Base-by-base conservation (phyloP, 2,797 vertebrate genomes). In the Arvicola amphibius region DNA sequence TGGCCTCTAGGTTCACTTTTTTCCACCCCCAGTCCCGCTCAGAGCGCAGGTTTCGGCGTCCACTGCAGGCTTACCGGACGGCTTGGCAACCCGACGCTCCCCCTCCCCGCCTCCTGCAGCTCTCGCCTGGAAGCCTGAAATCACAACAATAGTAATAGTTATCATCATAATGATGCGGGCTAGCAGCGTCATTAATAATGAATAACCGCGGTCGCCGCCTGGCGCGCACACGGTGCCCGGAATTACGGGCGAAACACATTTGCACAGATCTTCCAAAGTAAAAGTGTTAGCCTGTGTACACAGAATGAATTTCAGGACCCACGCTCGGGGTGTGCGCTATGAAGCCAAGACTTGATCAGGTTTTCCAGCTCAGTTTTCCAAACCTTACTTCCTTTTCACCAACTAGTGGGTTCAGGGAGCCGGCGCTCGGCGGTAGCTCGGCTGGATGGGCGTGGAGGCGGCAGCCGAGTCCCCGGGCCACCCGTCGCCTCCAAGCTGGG, bases 81-180 rank as follows among this genome's bases (percentile, higher is more conserved):
- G 40, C 93, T 93, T 59, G 13, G 94, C 90, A 53, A 90, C 81
- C 77, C 34, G 43, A 37, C 37, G 88, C 87, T 93, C 37, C n/a
- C 53, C 83, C 81, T 93, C 90, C 95, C 88, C 74, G 85, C 93
- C 96, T 95, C 92, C 97, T 34, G 67, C 81, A 73, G 96, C 86
- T 92, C 86, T 92, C 29, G 83, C 95, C 88, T 93, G n/a, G 23
- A 88, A 95, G 96, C 95, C 96, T 73, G 90, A 96, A 97, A 97
- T 97, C 97, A 96, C 97, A 97, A 97, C 97, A 97, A 98, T 97
- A 97, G 97, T 98, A 96, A 97, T 96, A 98, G 97, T 98, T 96
- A 96, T 94, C 97, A 97, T 96, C 97, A 94, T 95, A 67, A 95
- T 94, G 96, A 97, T 97, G 94, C 94, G 92, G 91, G 96, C 97